Evolutionary conservation across 2,888 invertebrate species (phyloP).

Genomic region (Melanophora roralis): DNA sequence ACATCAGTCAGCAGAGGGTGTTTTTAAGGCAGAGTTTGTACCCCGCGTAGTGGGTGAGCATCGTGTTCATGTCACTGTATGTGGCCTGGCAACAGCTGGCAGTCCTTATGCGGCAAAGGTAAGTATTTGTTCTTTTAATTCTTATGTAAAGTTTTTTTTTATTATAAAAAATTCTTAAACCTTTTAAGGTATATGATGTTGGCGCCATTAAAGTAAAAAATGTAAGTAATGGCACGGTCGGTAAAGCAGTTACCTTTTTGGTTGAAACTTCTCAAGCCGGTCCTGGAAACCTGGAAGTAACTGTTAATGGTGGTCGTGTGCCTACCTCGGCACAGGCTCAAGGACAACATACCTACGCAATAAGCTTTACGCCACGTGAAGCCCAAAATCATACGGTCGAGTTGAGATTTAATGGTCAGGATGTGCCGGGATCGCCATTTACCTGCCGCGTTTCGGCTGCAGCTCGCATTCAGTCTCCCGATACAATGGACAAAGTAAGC

Average conservation of each 20-base stretch:
- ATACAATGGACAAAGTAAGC: conserved; percentile 92
- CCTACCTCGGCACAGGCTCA: conserved; percentile 98
- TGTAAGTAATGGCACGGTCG: conserved; percentile 90
- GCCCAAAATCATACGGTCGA: conserved; percentile 95
- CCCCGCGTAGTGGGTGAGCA: conserved; percentile 95
- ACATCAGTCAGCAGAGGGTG: conserved; percentile 87
- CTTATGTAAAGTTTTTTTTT: background rate
- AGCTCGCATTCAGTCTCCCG: conserved; percentile 89
- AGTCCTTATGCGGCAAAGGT: conserved; percentile 96
- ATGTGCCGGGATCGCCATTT: conserved; percentile 87
- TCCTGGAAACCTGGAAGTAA: conserved; percentile 98
- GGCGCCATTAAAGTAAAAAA: conserved; percentile 96
- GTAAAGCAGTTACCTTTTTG: conserved; percentile 93
- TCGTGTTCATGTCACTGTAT: conserved; percentile 90
- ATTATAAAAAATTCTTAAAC: too few relatives aligned
- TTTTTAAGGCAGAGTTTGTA: conserved; percentile 93
- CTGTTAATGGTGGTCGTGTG: conserved; percentile 97
- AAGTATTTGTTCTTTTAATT: conserved; percentile 13
- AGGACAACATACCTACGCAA: conserved; percentile 96
- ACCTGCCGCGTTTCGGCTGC: conserved; percentile 83
- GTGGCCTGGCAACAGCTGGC: conserved; percentile 89
- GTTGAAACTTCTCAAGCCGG: conserved; percentile 99
- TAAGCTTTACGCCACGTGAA: conserved; percentile 97
- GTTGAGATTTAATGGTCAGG: conserved; percentile 95
- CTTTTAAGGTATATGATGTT: conserved; percentile 94